Evolutionary conservation across 2,888 invertebrate genomes (phyloP).

Genomic region (Xanthorhoe designata): DNA sequence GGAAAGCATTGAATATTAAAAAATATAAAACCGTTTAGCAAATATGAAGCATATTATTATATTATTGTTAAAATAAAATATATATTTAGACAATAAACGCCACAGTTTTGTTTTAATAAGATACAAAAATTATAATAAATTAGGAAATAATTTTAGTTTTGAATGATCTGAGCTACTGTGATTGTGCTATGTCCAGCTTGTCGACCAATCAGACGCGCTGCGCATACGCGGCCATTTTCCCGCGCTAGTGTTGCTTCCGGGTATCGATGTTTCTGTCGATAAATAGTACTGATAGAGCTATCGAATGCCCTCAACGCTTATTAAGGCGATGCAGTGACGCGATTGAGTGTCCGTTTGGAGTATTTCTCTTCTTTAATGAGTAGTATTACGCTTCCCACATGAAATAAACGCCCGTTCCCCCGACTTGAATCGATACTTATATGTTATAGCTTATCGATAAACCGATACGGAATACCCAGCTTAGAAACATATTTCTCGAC

Average conservation of each 20-base stretch:
- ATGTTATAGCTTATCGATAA: slow-evolving; percentile 31
- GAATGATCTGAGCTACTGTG: not conserved
- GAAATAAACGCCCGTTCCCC: slow-evolving; percentile 21
- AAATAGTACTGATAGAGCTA: slow-evolving; percentile 50
- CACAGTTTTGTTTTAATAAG: too few relatives aligned
- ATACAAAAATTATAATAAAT: not conserved
- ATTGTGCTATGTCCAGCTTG: slow-evolving; percentile 38
- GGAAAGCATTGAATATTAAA: too few relatives aligned
- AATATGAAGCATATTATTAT: too few relatives aligned
- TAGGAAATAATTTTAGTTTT: not conserved
- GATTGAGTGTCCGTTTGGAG: slow-evolving; percentile 48
- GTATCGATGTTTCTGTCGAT: slow-evolving; percentile 48
- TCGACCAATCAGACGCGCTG: slow-evolving; percentile 53
- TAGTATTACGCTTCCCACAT: slow-evolving; percentile 28
- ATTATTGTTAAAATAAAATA: too few relatives aligned
- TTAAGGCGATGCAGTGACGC: slow-evolving; percentile 48
- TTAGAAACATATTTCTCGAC: slow-evolving; percentile 28
- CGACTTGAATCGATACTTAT: slow-evolving; percentile 16
- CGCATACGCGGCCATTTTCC: slow-evolving; percentile 59
- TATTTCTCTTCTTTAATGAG: slow-evolving; percentile 17
- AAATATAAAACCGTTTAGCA: too few relatives aligned
- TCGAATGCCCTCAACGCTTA: slow-evolving; percentile 52
- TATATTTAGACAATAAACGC: too few relatives aligned
- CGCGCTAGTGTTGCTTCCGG: slow-evolving; percentile 52
- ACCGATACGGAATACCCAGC: slow-evolving; percentile 23